These are phyloP conservation scores for pig (Sus scrofa) DNA, from an alignment of 2,113 vertebrate genomes.

Conservation along the genomic window DNA sequence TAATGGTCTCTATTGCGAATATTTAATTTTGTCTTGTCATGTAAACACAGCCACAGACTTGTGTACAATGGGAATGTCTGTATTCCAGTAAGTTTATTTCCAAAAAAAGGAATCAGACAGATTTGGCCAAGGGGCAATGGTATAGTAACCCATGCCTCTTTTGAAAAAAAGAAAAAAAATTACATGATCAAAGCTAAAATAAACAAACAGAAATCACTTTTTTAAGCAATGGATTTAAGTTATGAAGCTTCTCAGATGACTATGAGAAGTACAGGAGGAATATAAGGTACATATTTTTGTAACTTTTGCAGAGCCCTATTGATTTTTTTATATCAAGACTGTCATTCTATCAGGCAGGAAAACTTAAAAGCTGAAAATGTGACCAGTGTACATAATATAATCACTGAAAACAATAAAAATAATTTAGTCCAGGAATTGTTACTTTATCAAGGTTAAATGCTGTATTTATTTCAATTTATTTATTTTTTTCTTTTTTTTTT, in stretches of 20 bases:
- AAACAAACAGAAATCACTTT: background rate
- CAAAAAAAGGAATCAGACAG: no score
- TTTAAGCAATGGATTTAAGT: background rate
- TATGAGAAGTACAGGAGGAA: background rate
- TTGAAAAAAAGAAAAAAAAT: no score
- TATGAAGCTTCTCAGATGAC: background rate
- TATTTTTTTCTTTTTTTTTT: no score
- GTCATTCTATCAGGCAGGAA: background rate
- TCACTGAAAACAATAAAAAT: background rate
- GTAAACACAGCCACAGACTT: no score
- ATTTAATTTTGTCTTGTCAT: no score
- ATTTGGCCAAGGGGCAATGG: no score
- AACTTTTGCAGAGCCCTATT: background rate
- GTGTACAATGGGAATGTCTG: no score
- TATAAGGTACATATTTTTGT: background rate
- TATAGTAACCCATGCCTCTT: no score
- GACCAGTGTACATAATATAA: background rate
- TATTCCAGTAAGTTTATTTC: no score
- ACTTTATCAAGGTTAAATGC: background rate
- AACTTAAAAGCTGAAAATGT: background rate
- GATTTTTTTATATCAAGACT: conserved; percentile 5
- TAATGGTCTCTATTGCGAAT: no score
- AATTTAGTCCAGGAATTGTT: background rate
- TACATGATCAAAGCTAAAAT: background rate
- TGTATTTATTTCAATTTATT: no score